These are phyloP conservation scores for Clanis bilineata DNA, from an alignment of 2,888 invertebrate species.

Conservation along the genomic window DNA sequence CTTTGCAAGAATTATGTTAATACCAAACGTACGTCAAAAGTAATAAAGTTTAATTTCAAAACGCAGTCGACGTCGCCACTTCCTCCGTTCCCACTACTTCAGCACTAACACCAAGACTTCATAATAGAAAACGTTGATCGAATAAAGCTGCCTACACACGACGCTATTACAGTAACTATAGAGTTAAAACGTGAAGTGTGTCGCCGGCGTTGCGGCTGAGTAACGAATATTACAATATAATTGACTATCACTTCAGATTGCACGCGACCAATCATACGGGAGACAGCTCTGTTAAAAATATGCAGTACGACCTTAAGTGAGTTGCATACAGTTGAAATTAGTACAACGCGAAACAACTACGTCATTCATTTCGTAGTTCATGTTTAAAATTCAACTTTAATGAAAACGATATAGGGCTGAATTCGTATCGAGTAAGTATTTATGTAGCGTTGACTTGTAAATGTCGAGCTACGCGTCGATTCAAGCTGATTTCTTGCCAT, in stretches of 20 bases:
- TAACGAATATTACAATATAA: constrained; percentile 69
- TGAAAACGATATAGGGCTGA: too few species aligned
- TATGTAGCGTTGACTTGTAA: too few species aligned
- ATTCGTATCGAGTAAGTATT: too few species aligned
- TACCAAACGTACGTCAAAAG: not conserved
- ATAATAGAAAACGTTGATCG: not conserved
- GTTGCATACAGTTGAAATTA: not conserved
- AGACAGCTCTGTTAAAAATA: not conserved
- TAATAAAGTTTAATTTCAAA: not conserved
- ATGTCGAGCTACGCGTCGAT: too few species aligned
- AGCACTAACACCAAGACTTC: not conserved
- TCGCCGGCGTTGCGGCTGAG: constrained; percentile 41
- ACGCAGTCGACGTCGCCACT: not conserved
- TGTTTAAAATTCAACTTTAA: too few species aligned
- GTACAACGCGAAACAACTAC: not conserved
- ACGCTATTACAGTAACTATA: not conserved
- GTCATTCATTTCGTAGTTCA: too few species aligned
- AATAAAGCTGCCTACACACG: constrained; percentile 3
- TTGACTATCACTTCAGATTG: constrained; percentile 70
- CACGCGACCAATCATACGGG: constrained; percentile 27
- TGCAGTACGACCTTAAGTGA: not conserved
- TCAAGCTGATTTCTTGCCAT: too few species aligned
- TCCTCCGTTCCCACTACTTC: not conserved
- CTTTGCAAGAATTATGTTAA: not conserved
- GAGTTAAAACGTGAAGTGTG: constrained; percentile 31